phyloP scores from a whole-genome alignment of 2,797 vertebrate species.

The Lithobates pipiens region DNA sequence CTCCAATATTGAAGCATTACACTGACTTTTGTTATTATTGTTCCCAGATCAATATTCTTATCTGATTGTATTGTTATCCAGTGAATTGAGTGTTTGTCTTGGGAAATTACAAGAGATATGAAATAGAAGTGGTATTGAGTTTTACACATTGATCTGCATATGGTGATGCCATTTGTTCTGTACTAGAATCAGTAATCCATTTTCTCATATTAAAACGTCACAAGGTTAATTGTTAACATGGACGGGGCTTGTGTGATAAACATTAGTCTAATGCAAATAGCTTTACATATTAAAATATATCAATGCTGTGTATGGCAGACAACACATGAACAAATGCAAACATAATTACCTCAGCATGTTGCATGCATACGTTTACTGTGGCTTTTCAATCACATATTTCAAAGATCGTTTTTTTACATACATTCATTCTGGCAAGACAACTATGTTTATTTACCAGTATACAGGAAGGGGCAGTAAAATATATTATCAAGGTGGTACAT shows the following conservation, averaged over 20 bases:
- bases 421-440: too few relatives aligned
- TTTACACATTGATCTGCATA: background rate
- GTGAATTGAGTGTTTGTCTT: background rate
- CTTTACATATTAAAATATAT: conserved; percentile 1
- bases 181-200: background rate
- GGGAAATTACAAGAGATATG: background rate
- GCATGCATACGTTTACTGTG: background rate
- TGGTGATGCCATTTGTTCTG: background rate
- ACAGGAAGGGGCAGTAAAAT: too few relatives aligned
- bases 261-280: background rate
- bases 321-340: background rate
- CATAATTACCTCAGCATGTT: background rate
- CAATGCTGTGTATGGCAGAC: background rate
- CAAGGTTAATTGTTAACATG: background rate
- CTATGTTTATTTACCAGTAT: too few relatives aligned
- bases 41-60: background rate
- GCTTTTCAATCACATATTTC: background rate
- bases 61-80: background rate
- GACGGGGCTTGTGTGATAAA: background rate
- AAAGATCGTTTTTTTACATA: background rate
- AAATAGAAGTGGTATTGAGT: background rate
- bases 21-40: background rate
- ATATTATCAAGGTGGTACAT: too few relatives aligned
- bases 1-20: too few relatives aligned
- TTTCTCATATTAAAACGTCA: background rate